A percentile compares a stretch with the other conserved stretches of the same genome.
Evolutionary conservation across 2,888 invertebrate species (phyloP).

Genomic region (Xiphydria camelus): DNA sequence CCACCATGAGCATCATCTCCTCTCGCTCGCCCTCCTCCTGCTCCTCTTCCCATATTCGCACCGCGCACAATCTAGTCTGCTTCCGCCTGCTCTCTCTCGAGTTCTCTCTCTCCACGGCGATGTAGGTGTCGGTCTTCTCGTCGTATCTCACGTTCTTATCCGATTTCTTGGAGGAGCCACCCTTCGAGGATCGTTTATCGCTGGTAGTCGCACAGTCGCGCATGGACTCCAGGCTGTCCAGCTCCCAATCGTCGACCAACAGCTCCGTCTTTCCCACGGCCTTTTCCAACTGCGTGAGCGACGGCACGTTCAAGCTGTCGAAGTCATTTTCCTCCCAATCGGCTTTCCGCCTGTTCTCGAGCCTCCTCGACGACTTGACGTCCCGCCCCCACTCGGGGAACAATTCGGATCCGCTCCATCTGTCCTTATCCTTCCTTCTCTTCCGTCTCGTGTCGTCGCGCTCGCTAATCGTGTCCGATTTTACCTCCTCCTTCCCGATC

Average conservation of each 20-base stretch:
- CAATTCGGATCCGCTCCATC: constrained; percentile 28
- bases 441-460: constrained; percentile 2
- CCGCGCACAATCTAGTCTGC: constrained; percentile 37
- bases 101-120: constrained; percentile 35
- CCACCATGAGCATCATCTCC: constrained; percentile 36
- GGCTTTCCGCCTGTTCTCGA: constrained; percentile 13
- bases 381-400: constrained; percentile 39
- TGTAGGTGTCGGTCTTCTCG: constrained; percentile 49
- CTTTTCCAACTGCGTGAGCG: constrained; percentile 47
- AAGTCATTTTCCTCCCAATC: constrained; percentile 49
- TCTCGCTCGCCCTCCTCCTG: constrained; percentile 51
- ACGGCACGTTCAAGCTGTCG: constrained; percentile 45
- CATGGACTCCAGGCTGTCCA: constrained; percentile 49
- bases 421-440: constrained; percentile 16
- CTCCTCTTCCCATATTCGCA: constrained; percentile 55
- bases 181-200: constrained; percentile 15
- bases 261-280: constrained; percentile 36
- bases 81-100: constrained; percentile 23
- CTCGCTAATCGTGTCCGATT: background rate
- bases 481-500: background rate
- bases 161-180: constrained; percentile 32
- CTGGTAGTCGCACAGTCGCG: constrained; percentile 23
- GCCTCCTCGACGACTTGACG: constrained; percentile 24
- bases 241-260: constrained; percentile 52
- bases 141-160: constrained; percentile 49